Percentiles rank a stretch among this genome's conserved stretches.
phyloP scores from a whole-genome alignment of 2,888 invertebrate species.

The Ophonus ardosiacus region DNA sequence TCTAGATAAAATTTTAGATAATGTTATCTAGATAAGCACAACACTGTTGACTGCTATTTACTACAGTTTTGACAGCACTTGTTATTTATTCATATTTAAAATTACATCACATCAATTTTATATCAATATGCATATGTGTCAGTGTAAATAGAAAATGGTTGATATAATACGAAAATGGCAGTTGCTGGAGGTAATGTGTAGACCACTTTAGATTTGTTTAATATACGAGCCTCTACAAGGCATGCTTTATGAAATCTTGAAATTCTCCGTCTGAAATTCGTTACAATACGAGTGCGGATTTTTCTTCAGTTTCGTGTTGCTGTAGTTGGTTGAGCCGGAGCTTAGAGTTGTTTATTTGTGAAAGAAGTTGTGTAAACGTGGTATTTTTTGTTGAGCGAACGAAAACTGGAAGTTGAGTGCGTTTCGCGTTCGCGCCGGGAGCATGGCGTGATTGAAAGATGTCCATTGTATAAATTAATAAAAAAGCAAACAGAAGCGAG shows the following conservation, averaged over 20 bases:
- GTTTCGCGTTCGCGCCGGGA: neutral
- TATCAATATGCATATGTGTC: too few relatives aligned
- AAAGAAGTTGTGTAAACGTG: constrained; percentile 28
- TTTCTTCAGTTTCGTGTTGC: neutral
- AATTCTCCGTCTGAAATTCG: neutral
- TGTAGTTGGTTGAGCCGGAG: constrained; percentile 14
- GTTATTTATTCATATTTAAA: too few relatives aligned
- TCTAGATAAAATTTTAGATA: too few relatives aligned
- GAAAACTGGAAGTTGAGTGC: constrained; percentile 21
- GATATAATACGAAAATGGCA: too few relatives aligned
- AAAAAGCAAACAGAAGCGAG: constrained; percentile 53
- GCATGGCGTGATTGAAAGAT: neutral
- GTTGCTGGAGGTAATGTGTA: too few relatives aligned
- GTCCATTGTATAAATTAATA: constrained; percentile 57
- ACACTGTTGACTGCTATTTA: too few relatives aligned
- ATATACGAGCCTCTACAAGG: neutral
- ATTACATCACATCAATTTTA: too few relatives aligned
- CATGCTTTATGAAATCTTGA: constrained; percentile 2
- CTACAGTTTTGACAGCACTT: too few relatives aligned
- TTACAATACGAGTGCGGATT: constrained; percentile 1
- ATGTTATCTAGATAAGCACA: too few relatives aligned
- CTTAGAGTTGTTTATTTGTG: constrained; percentile 10
- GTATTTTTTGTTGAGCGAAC: constrained; percentile 6
- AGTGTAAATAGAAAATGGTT: too few relatives aligned
- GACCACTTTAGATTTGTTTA: neutral